These are phyloP conservation scores for Aegotheles bennettii DNA, from an alignment of 2,113 vertebrate species.

Conservation along the genomic window DNA sequence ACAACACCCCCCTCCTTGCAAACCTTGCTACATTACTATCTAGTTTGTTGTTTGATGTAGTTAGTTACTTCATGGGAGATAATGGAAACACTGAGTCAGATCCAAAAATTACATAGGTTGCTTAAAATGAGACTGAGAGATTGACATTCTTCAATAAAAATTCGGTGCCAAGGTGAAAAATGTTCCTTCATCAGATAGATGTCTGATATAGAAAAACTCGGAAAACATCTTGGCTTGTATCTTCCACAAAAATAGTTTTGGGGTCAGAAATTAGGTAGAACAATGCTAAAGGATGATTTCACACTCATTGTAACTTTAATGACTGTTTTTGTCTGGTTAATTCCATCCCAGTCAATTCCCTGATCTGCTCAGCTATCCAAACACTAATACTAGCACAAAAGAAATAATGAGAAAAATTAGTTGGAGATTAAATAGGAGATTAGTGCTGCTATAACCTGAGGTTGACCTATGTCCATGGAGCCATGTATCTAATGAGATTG, in stretches of 20 bases:
- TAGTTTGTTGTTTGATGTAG: not conserved
- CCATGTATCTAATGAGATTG: not conserved
- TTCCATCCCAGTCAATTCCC: not conserved
- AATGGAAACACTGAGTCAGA: not conserved
- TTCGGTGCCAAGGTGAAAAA: not conserved
- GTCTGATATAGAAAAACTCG: not conserved
- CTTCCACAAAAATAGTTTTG: not conserved
- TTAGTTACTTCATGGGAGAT: not conserved
- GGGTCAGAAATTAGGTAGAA: not conserved
- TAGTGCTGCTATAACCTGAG: not conserved
- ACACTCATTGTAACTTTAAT: not conserved
- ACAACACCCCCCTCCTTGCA: not conserved
- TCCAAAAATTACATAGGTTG: not conserved
- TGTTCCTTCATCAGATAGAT: not conserved
- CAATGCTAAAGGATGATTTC: not conserved
- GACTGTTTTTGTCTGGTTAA: not conserved
- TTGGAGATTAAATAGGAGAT: not conserved
- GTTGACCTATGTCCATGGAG: not conserved
- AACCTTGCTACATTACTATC: not conserved
- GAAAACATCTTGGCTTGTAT: not conserved
- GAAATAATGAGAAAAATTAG: not conserved
- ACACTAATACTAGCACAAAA: not conserved
- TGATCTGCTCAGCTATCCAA: not conserved
- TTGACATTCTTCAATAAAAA: not conserved
- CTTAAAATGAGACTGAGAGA: not conserved